Evolutionary conservation across 1,140 invertebrate genomes (phyloP), one percentile per base, ranked within the genome.

Genomic region (Diorhabda sublineata): DNA sequence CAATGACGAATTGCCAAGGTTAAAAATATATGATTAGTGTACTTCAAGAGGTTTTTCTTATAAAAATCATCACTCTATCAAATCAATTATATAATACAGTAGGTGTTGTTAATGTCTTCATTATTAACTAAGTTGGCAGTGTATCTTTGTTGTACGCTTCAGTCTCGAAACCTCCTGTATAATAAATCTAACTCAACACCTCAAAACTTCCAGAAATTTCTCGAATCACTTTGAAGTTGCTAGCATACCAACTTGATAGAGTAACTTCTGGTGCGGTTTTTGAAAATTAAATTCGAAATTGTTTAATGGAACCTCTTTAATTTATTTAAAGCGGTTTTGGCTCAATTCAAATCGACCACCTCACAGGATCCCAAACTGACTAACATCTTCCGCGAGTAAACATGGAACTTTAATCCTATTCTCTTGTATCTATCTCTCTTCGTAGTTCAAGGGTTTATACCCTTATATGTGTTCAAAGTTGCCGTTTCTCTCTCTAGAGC

Each of bases 271-370:
- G 47, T 52, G 61, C 44, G 61, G 61, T 62, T 62, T 62, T 62
- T 44, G 61, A 62, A 62, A 62, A 62, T 62, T 62, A 62, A 62
- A 62, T 62, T 62, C 44, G 61, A 62, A 62, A 62, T 62, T 62
- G 44, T 62, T 62, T 62, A 62, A 62, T 62, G 61, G 61, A 62
- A 62, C 61, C 61, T 43, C 61, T 45, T 42, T 62, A 62, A 62
- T 62, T 62, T 62, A 62, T 62, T 62, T 62, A 62, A 62, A 62
- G 61, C 45, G 61, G 61, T 62, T 62, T 9, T 44, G 61, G 61
- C 61, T 45, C 61, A 62, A 62, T 62, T 62, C 61, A 62, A 62
- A 62, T 62, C 61, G 61, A 62, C 61, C 61, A 62, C 61, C 61
- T 62, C 43, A 62, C 42, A 62, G 61, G 61, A 62, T 62, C 61